Conservation (phyloP, 1,140 invertebrate genomes). For the Octopus sinensis region DNA sequence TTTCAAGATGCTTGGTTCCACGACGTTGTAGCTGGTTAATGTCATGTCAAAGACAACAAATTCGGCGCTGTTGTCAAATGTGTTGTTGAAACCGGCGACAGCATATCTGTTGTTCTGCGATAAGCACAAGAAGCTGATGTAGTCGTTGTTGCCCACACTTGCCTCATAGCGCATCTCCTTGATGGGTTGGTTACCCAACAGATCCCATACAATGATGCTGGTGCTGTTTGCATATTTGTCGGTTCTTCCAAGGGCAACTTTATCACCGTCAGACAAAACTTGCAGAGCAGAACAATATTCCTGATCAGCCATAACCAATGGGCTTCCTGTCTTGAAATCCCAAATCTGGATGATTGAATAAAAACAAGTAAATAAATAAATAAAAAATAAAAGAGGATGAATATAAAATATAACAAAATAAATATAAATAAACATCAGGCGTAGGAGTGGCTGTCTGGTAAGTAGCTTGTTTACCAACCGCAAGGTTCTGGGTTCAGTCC, state of each 20-base stretch:
- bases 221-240: conserved; percentile 55
- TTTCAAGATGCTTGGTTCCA: conserved; percentile 47
- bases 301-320: conserved; percentile 49
- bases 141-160: conserved; percentile 53
- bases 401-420: too few species aligned
- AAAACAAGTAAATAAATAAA: too few species aligned
- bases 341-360: conserved; percentile 46
- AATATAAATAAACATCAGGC: too few species aligned
- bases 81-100: conserved; percentile 53
- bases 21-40: conserved; percentile 40
- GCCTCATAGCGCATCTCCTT: conserved; percentile 52
- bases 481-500: too few species aligned
- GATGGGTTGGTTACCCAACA: conserved; percentile 52
- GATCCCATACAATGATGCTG: conserved; percentile 52
- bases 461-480: too few species aligned
- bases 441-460: too few species aligned
- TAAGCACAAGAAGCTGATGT: conserved; percentile 48
- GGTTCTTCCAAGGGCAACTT: conserved; percentile 51
- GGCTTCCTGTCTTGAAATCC: conserved; percentile 54
- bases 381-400: too few species aligned
- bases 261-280: conserved; percentile 50
- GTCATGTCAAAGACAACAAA: conserved; percentile 57
- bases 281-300: conserved; percentile 55
- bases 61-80: conserved; percentile 53
- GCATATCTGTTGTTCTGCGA: conserved; percentile 52